These are phyloP conservation scores for Eumerus sabulonum DNA, from an alignment of 2,888 invertebrate species.

Conservation along the genomic window DNA sequence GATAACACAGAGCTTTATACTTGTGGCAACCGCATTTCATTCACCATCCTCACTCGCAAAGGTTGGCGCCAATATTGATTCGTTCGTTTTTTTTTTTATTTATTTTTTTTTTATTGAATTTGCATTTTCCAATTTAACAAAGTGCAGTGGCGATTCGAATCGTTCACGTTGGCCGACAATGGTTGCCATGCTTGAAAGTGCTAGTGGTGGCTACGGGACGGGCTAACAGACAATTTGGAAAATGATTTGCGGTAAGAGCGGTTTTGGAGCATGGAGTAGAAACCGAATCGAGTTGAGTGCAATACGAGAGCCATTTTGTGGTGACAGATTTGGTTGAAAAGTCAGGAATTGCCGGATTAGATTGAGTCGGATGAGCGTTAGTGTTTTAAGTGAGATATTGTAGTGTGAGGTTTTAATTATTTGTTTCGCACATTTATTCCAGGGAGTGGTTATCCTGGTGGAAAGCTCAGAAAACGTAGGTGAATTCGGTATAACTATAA, in stretches of 20 bases:
- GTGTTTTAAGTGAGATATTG: too few species aligned
- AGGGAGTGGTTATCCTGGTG: too few species aligned
- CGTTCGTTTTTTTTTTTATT: too few species aligned
- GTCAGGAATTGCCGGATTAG: neutral
- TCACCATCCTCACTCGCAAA: too few species aligned
- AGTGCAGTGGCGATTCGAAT: conserved; percentile 6
- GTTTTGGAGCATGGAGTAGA: conserved; percentile 22
- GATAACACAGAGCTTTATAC: conserved; percentile 8
- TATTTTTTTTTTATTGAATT: conserved; percentile 20
- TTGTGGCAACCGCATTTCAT: conserved; percentile 11
- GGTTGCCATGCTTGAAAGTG: neutral
- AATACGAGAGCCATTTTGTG: conserved; percentile 1
- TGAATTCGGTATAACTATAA: too few species aligned
- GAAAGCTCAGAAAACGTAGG: too few species aligned
- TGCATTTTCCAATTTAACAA: conserved; percentile 24
- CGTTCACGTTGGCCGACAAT: neutral
- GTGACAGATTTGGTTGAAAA: conserved; percentile 4
- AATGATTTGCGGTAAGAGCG: conserved; percentile 44
- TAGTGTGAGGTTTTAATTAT: too few species aligned
- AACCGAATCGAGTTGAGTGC: neutral
- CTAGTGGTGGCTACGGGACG: conserved; percentile 27
- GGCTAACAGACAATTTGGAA: conserved; percentile 25
- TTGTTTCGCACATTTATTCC: too few species aligned
- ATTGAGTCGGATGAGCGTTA: neutral
- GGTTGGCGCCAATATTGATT: too few species aligned